phyloP scores from a whole-genome alignment of 2,888 invertebrate genomes.

The Drosophila setosimentum region DNA sequence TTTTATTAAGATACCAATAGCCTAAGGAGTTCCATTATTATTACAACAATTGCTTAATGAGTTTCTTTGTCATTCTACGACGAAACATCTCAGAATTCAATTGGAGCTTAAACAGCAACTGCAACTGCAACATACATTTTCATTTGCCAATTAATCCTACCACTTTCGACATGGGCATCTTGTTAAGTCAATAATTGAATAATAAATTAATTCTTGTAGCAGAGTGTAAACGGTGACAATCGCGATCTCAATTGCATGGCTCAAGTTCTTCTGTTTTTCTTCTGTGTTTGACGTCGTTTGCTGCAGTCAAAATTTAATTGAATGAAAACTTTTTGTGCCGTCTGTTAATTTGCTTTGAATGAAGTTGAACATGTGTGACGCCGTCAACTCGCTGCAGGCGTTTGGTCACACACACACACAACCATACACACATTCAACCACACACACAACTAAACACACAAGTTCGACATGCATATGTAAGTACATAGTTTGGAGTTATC shows the following conservation, averaged over 20 bases:
- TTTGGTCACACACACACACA: slow-evolving; percentile 12
- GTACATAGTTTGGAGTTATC: slow-evolving; percentile 54
- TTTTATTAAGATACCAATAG: neutral
- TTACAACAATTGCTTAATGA: neutral
- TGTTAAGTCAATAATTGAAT: neutral
- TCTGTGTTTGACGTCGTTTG: slow-evolving; percentile 24
- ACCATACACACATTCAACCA: slow-evolving; percentile 3
- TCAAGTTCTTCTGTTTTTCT: slow-evolving; percentile 10
- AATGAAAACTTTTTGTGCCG: slow-evolving; percentile 75
- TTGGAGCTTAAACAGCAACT: neutral
- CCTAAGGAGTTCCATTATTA: neutral
- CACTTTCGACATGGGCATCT: neutral
- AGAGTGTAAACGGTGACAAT: slow-evolving; percentile 23
- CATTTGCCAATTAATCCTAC: neutral
- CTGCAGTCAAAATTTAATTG: slow-evolving; percentile 69
- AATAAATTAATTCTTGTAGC: slow-evolving; percentile 2
- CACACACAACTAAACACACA: neutral
- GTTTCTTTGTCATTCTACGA: neutral
- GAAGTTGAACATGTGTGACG: slow-evolving; percentile 66
- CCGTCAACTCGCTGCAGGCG: slow-evolving; percentile 25
- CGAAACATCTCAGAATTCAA: neutral
- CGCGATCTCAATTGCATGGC: slow-evolving; percentile 8
- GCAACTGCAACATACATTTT: neutral
- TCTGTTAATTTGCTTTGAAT: slow-evolving; percentile 77
- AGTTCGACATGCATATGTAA: slow-evolving; percentile 20